Base-by-base conservation (phyloP, 1,140 invertebrate species). In the Plutomurus gul region DNA sequence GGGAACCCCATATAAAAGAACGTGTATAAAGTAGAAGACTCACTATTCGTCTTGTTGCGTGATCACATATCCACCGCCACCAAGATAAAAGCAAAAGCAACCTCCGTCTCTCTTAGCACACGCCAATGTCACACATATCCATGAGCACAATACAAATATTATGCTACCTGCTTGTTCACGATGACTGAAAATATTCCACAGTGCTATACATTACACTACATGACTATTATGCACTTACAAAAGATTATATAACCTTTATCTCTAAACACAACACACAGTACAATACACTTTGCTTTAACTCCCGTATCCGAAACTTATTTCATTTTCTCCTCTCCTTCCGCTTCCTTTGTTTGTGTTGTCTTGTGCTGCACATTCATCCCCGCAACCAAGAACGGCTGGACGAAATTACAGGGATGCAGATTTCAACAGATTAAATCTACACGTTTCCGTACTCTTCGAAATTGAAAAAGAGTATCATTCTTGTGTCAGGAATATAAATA, bases 41-140 rank as follows among this genome's bases (percentile, higher is more conserved):
- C 6, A 72, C 70, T 43, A 72, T 72, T 43, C 37, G 70, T 72
- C 70, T 72, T 72, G 39, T 72, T 72, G 70, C 70, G 70, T 72
- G 70, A 43, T 43, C 18, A 43, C 65, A 71, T 20, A 37, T 71
- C 65, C 65, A 71, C 33, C 11, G 16, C 8, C 13, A 71, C 33
- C 37, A 13, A 40, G 39, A 39, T 71, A 71, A 43, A 43, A 71
- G 65, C 8, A 71, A 40, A 71, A 33, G 37, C 13, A 37, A 40
- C 27, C 27, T 65, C 56, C 60, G 22, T 71, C 18, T 71, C n/a
- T n/a, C 36, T 20, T 18, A 71, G 65, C 33, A 43, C 65, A 40
- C 39, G 39, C 39, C 36, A 43, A 71, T 40, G 36, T 39, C 36
- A 43, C 39, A 40, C 36, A 51, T 18, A 25, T 51, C 18, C 1